Conservation (phyloP, 2,888 invertebrate genomes). For the Drosophila leonis region DNA sequence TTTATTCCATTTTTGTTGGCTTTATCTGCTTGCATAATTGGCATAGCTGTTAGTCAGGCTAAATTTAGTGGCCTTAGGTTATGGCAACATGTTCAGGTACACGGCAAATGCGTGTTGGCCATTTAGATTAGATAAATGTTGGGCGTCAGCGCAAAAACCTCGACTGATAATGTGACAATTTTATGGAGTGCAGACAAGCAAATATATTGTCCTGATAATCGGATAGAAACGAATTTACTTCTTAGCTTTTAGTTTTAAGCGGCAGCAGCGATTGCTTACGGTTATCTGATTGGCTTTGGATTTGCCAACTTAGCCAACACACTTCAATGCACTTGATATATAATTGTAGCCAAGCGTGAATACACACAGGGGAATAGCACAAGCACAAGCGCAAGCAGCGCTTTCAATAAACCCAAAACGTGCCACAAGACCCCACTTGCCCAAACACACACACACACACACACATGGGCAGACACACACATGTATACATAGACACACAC, state of each 20-base stretch:
- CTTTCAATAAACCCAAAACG: constrained; percentile 9
- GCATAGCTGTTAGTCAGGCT: constrained; percentile 26
- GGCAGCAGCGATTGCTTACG: constrained; percentile 28
- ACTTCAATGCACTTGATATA: constrained; percentile 52
- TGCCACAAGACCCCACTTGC: constrained; percentile 19
- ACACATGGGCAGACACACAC: background rate
- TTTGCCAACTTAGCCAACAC: constrained; percentile 31
- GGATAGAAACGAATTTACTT: background rate
- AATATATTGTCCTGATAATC: constrained; percentile 12
- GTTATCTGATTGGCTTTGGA: constrained; percentile 52
- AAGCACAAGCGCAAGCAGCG: constrained; percentile 1
- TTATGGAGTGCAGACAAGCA: constrained; percentile 9
- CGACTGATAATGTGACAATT: constrained; percentile 35
- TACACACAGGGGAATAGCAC: constrained; percentile 40
- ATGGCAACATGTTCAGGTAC: constrained; percentile 27
- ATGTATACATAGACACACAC: constrained; percentile 5
- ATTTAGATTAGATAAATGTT: constrained; percentile 54
- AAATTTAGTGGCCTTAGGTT: constrained; percentile 30
- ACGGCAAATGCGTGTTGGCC: constrained; percentile 13
- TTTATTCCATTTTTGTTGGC: constrained; percentile 27
- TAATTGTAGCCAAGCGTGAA: constrained; percentile 62
- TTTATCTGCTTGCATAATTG: constrained; percentile 42
- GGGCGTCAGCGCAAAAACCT: constrained; percentile 32
- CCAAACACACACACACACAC: constrained; percentile 19
- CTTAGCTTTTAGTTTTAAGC: background rate